Conservation (phyloP, 1,140 invertebrate genomes). For the Lordiphosa stackelbergi region DNA sequence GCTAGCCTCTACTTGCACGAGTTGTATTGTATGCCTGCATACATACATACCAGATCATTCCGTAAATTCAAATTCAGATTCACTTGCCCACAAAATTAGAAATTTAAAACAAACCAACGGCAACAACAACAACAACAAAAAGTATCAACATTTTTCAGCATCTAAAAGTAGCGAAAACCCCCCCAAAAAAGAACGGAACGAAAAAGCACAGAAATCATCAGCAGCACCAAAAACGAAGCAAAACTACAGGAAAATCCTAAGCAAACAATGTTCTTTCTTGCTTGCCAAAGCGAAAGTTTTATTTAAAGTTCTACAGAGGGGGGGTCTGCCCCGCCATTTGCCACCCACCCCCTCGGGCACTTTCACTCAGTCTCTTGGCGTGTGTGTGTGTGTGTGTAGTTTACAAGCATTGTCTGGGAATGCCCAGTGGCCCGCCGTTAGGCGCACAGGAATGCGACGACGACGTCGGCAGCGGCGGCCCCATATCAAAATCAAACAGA, state of each 20-base stretch:
- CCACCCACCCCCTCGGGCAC: background rate
- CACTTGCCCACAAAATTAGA: constrained; percentile 74
- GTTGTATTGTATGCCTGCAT: constrained; percentile 22
- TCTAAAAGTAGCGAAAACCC: constrained; percentile 58
- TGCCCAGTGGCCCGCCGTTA: constrained; percentile 47
- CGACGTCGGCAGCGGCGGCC: constrained; percentile 2
- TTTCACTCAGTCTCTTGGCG: constrained; percentile 7
- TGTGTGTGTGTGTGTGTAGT: background rate
- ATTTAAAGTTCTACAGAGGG: constrained; percentile 51
- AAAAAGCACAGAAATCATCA: constrained; percentile 24
- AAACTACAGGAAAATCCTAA: constrained; percentile 39
- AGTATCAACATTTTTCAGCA: constrained; percentile 16
- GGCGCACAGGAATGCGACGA: constrained; percentile 43
- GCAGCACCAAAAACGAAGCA: constrained; percentile 8
- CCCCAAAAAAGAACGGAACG: constrained; percentile 11
- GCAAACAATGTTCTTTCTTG: constrained; percentile 39
- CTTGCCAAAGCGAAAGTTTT: constrained; percentile 42
- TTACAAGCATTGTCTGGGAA: constrained; percentile 59
- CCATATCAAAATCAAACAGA: background rate
- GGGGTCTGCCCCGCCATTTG: background rate
- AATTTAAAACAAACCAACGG: constrained; percentile 52
- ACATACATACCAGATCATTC: constrained; percentile 57
- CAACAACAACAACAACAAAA: constrained; percentile 26
- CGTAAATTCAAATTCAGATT: constrained; percentile 68
- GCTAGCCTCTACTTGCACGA: background rate